Conservation (phyloP, 2,888 invertebrate species). For the Calameuta idolon region DNA sequence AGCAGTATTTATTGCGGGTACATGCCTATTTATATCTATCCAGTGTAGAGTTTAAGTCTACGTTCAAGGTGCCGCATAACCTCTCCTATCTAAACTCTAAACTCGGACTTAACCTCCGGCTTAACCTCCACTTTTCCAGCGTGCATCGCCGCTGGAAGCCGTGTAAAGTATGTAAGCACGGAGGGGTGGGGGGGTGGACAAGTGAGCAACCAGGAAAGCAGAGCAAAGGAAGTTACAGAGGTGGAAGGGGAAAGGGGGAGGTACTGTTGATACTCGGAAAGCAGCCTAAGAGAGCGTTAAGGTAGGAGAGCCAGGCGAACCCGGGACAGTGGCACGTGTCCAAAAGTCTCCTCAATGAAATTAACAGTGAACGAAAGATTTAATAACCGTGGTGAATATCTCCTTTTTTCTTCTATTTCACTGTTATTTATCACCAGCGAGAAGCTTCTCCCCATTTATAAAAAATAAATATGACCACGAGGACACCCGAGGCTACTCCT, state of each 20-base stretch:
- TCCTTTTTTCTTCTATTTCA: too few relatives aligned
- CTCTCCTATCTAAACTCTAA: not conserved
- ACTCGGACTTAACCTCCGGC: not conserved
- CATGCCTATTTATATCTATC: not conserved
- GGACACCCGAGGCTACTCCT: not conserved
- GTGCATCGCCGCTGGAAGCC: not conserved
- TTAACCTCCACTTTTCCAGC: not conserved
- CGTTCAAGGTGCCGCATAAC: not conserved
- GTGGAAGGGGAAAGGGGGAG: fast-evolving
- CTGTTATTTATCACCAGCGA: too few relatives aligned
- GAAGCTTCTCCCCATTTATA: not conserved
- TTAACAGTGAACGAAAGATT: not conserved
- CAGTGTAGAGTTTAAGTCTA: not conserved
- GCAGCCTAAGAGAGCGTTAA: not conserved
- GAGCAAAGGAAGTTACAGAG: not conserved
- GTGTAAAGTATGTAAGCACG: not conserved
- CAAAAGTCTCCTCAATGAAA: not conserved
- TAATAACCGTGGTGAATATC: not conserved
- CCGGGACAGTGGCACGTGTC: not conserved
- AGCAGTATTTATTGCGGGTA: not conserved
- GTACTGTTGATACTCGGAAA: not conserved
- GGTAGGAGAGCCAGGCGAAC: not conserved
- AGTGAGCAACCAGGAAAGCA: not conserved
- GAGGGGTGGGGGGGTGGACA: not conserved
- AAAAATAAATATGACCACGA: not conserved